These are phyloP conservation scores for Suricata suricatta DNA, from an alignment of 2,113 vertebrate genomes.

Conservation along the genomic window DNA sequence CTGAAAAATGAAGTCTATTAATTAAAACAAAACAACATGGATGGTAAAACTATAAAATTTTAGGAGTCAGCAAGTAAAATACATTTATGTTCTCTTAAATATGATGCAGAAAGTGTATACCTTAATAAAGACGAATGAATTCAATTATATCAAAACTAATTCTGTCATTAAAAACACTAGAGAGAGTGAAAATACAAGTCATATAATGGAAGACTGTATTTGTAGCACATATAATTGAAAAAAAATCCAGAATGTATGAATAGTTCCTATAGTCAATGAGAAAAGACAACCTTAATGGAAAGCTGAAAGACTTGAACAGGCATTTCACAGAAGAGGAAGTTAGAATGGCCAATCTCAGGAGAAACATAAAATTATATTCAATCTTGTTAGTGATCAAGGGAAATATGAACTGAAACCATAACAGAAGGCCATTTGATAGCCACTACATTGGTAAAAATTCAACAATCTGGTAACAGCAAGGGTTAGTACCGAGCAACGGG, in stretches of 20 bases:
- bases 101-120: neutral
- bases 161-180: neutral
- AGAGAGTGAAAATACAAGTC: neutral
- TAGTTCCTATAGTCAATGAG: neutral
- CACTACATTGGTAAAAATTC: neutral
- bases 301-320: neutral
- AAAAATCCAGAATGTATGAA: neutral
- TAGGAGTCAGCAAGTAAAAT: neutral
- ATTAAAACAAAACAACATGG: neutral
- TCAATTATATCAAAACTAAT: neutral
- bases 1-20: conserved; percentile 1
- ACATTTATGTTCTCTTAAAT: neutral
- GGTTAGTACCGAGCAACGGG: neutral
- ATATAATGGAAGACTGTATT: neutral
- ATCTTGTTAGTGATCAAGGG: neutral
- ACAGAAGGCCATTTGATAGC: neutral
- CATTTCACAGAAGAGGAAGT: neutral
- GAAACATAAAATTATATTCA: neutral
- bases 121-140: neutral
- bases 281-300: neutral
- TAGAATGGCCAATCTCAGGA: neutral
- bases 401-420: neutral
- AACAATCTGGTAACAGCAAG: neutral
- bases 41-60: neutral
- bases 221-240: neutral